These are phyloP conservation scores for Eriosoma lanigerum DNA, from an alignment of 1,140 invertebrate species.

Conservation along the genomic window DNA sequence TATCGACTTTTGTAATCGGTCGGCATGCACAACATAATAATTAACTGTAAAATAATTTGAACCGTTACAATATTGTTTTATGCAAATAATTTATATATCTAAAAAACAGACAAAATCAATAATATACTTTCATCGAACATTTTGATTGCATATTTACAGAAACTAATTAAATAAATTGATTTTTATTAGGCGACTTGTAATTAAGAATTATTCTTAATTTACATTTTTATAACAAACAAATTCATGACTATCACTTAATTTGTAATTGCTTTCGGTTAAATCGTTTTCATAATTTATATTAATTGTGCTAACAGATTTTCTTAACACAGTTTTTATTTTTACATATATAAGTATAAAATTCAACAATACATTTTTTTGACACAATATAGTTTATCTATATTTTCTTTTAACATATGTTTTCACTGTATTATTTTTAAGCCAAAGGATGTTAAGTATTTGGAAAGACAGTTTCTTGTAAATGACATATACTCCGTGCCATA, in stretches of 20 bases:
- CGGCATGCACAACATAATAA: neutral
- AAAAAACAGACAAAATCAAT: neutral
- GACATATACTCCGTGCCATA: neutral
- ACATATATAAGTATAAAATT: neutral
- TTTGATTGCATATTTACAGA: neutral
- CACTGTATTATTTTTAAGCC: neutral
- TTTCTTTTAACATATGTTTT: neutral
- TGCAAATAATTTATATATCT: neutral
- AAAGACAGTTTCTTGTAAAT: neutral
- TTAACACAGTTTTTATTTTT: neutral
- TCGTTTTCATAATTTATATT: constrained; percentile 13
- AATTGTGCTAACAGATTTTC: neutral
- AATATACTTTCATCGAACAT: neutral
- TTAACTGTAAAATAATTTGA: neutral
- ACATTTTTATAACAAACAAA: neutral
- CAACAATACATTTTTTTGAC: neutral
- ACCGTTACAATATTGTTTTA: neutral
- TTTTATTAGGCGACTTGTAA: neutral
- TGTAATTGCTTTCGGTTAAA: constrained; percentile 4
- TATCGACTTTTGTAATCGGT: no score
- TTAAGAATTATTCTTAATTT: neutral
- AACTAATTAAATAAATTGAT: constrained; percentile 22
- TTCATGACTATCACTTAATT: neutral
- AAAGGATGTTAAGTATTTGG: neutral
- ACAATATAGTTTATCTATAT: neutral